A percentile compares a stretch with the other conserved stretches of the same genome.
Evolutionary conservation across 2,113 vertebrate genomes (phyloP).

Genomic region (Eudorcas thomsonii): DNA sequence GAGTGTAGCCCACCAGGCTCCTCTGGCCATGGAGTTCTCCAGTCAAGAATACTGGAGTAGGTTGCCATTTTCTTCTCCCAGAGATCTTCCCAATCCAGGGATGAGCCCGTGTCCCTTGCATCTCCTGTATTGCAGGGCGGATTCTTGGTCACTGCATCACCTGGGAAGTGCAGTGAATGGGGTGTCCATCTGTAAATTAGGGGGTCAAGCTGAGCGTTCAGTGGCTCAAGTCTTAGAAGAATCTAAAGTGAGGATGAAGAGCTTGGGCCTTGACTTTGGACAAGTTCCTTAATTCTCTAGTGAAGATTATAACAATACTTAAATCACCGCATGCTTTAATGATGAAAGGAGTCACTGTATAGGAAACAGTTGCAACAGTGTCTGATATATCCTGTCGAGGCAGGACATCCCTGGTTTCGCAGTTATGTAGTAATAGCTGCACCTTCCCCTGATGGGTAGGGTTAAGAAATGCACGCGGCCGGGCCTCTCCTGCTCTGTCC

Average conservation of each 20-base stretch:
- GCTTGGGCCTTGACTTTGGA: neutral
- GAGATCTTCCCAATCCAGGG: neutral
- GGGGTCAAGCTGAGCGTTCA: neutral
- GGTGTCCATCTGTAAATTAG: fast-evolving
- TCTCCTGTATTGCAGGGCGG: neutral
- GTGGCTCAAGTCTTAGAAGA: neutral
- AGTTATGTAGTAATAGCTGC: fast-evolving
- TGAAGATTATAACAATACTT: neutral
- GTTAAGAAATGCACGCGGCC: fast-evolving
- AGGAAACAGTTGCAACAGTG: no score
- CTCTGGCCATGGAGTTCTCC: neutral
- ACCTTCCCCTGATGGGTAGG: fast-evolving
- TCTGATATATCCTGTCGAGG: fast-evolving
- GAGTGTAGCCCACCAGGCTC: neutral
- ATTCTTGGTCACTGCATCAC: neutral
- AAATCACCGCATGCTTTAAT: neutral
- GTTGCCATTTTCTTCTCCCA: neutral
- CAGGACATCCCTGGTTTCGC: fast-evolving
- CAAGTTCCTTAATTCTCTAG: neutral
- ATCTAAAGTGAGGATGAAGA: neutral
- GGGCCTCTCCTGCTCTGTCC: neutral
- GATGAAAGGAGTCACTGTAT: neutral
- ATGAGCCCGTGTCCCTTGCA: neutral
- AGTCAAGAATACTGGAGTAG: neutral
- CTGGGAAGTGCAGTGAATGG: neutral